phyloP scores from a whole-genome alignment of 2,797 vertebrate genomes.

The Ibycter americanus region DNA sequence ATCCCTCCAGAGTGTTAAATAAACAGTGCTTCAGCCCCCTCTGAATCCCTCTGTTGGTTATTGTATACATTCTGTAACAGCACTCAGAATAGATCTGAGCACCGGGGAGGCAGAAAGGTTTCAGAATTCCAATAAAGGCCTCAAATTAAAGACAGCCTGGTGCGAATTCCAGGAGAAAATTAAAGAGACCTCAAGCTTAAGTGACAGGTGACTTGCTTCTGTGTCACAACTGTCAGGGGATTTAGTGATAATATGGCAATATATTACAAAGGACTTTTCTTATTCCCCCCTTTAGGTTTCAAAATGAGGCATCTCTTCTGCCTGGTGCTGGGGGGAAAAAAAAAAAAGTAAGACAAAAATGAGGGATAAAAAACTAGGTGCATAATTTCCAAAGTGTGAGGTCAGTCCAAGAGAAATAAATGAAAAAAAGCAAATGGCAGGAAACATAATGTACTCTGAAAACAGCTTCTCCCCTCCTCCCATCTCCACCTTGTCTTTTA shows the following conservation, averaged over 20 bases:
- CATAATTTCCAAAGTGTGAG: constrained; percentile 65
- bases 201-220: constrained; percentile 87
- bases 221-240: constrained; percentile 87
- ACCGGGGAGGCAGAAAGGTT: constrained; percentile 84
- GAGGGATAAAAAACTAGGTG: constrained; percentile 63
- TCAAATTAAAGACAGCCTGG: constrained; percentile 88
- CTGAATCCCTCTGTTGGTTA: constrained; percentile 89
- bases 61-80: constrained; percentile 96
- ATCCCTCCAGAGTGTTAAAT: constrained; percentile 98
- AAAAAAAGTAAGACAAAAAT: constrained; percentile 36
- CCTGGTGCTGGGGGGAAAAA: constrained; percentile 19
- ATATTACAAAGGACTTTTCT: constrained; percentile 86
- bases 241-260: constrained; percentile 88
- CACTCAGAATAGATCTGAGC: constrained; percentile 95
- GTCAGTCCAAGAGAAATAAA: constrained; percentile 68
- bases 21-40: constrained; percentile 93
- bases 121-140: constrained; percentile 88
- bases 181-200: constrained; percentile 92
- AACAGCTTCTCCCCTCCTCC: constrained; percentile 35
- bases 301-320: constrained; percentile 81
- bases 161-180: constrained; percentile 97
- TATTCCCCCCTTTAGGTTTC: constrained; percentile 81
- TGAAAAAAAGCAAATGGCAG: constrained; percentile 56
- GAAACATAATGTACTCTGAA: constrained; percentile 49
- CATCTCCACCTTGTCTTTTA: constrained; percentile 37